Evolutionary conservation across 2,113 vertebrate species (phyloP), one percentile per base, ranked within the genome.

Genomic region (Equus przewalskii): DNA sequence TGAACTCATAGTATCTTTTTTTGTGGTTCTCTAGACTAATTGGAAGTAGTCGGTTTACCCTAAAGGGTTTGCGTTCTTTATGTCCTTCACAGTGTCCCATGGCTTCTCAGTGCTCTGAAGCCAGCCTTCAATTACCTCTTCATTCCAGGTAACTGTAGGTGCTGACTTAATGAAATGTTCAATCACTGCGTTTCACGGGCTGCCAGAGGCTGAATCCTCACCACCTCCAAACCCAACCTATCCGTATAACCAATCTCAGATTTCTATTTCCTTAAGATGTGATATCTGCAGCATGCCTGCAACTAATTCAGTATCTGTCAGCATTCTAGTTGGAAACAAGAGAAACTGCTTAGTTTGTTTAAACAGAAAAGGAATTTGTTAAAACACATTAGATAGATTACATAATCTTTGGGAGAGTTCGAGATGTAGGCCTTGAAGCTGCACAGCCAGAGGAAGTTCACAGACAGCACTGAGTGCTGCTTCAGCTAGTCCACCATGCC

Each of bases 91-190:
- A 22, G 19, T 21, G 21, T 60, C 22, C 58, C 58, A 60, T 22
- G 33, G 49, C 4, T 91, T 85, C 16, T 91, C 15, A 5, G 24
- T 60, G 16, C 51, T 91, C 73, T 64, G 49, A 82, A 56, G 26
- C 1, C 49, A 69, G n/a, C 7, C 36, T 95, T 73, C 64, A 69
- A 60, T 81, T 51, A 79, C 6, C 6, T 30, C 30, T 86, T 78
- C 54, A 75, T 51, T 89, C 21, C 67, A 33, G n/a, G 62, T 44
- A 92, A 87, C 67, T 26, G 0, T 72, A 64, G 28, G 41, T 58
- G n/a, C 56, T 92, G 86, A 73, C 46, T 91, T 92, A 86, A 94
- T 92, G 81, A 86, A 92, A 73, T 49, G 16, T 60, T 87, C 41
- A 85, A 15, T 62, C 46, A 26, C 33, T 10, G 0, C 65, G 11